Evolutionary conservation across 1,140 invertebrate species (phyloP).

Genomic region (Trachymyrmex cornetzi): DNA sequence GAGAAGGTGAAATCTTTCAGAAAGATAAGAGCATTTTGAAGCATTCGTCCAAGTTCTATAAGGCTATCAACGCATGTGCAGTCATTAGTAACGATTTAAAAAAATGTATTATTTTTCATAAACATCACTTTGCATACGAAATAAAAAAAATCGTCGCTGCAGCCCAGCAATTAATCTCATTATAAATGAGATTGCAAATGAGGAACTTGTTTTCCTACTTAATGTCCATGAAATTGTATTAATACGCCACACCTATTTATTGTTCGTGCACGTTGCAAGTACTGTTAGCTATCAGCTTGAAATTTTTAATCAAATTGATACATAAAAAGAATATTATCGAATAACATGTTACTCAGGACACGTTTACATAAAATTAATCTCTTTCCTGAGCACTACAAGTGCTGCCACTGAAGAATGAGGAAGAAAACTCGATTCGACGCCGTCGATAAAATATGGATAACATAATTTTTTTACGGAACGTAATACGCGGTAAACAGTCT

Average conservation of each 20-base stretch:
- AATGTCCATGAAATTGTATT: slow-evolving; percentile 75
- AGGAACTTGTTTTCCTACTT: slow-evolving; percentile 78
- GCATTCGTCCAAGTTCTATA: background rate
- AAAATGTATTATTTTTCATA: slow-evolving; percentile 22
- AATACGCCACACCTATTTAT: slow-evolving; percentile 73
- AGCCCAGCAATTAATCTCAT: slow-evolving; percentile 28
- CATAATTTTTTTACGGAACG: slow-evolving; percentile 11
- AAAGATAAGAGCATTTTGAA: background rate
- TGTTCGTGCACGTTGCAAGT: slow-evolving; percentile 60
- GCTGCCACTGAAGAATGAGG: background rate
- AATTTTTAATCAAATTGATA: background rate
- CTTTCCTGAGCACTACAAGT: background rate
- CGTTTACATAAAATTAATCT: background rate
- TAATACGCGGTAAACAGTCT: slow-evolving; percentile 32
- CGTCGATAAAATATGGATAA: slow-evolving; percentile 17
- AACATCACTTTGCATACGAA: slow-evolving; percentile 21
- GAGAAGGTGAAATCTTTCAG: background rate
- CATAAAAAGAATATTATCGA: background rate
- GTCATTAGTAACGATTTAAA: background rate
- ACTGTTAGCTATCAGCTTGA: slow-evolving; percentile 53
- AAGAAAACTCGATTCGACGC: background rate
- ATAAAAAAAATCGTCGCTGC: background rate
- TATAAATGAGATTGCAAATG: slow-evolving; percentile 71
- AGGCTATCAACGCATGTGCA: background rate
- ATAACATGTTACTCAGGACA: background rate